Evolutionary conservation across 2,113 vertebrate species (phyloP).

Genomic region (Tetrao urogallus): DNA sequence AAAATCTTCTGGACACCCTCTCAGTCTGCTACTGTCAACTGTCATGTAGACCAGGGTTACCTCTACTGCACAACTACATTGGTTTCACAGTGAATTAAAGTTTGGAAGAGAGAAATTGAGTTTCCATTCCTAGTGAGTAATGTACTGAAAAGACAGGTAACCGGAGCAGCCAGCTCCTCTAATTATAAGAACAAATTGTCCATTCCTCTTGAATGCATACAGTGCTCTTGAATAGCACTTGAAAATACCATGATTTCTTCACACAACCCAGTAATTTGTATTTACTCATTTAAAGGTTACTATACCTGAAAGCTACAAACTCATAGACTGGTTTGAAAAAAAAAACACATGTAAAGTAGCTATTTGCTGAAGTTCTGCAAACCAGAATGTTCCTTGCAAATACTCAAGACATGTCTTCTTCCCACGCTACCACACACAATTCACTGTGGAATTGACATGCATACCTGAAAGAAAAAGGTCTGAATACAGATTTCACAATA

Average conservation of each 20-base stretch:
- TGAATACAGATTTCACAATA: constrained; percentile 5
- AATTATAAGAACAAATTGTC: neutral
- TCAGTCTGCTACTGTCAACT: neutral
- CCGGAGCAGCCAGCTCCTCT: neutral
- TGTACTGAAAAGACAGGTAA: neutral
- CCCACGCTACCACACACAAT: neutral
- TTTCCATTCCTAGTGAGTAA: neutral
- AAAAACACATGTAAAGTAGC: neutral
- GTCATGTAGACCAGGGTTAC: neutral
- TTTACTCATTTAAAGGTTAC: constrained; percentile 5
- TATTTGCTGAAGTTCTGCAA: neutral
- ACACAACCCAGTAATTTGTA: neutral
- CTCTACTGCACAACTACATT: neutral
- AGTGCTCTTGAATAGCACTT: neutral
- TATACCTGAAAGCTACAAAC: neutral
- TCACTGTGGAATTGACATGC: neutral
- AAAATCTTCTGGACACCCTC: neutral
- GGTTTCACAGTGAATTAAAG: neutral
- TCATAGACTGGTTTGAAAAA: neutral
- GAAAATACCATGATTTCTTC: neutral
- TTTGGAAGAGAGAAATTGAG: neutral
- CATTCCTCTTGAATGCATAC: neutral
- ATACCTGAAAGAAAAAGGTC: neutral
- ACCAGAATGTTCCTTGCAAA: neutral
- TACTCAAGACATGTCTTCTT: neutral